Base-by-base conservation (phyloP, 2,113 vertebrate genomes). In the Brachionichthys hirsutus region DNA sequence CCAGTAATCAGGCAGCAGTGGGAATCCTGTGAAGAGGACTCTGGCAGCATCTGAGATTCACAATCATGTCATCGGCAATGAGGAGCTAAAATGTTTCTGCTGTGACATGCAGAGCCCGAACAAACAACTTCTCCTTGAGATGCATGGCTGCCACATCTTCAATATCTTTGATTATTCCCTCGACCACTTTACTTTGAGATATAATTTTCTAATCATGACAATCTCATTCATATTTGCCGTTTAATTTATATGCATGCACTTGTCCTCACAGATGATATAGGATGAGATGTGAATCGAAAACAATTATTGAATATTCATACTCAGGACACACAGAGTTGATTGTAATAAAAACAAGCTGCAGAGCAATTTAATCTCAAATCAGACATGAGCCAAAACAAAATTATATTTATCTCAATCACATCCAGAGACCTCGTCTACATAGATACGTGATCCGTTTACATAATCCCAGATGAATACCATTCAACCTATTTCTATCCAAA, bases 281-380 rank as follows among this genome's bases (percentile, higher is more conserved):
- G 53, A 63, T 38, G 47, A 49, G 22, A 44, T 40, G 18, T 6
- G 50, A 61, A 59, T 41, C 1, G n/a, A 42, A 8, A 61, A 73
- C 60, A 57, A 6, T 12, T 63, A 51, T 55, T 44, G 18, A 61
- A 67, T 13, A 51, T 35, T 17, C 24, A 24, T 56, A 15, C 22
- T 6, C 10, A 53, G 16, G 54, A 54, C 49, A 73, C 36, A 16
- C 0, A 6, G 56, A 47, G 35, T 56, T 67, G 9, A 67, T 54
- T 40, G 59, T 53, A 24, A 47, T 70, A 60, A 52, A 70, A 75
- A 72, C 57, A 75, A 77, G 66, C 51, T 11, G 48, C 1, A 16
- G 49, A 70, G 75, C 38, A 49, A 68, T n/a, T 67, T 67, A 40
- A 67, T 70, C 51, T 38, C 18, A 43, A 56, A 71, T 60, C n/a